Evolutionary conservation across 2,113 vertebrate genomes (phyloP), one percentile per base, ranked within the genome.

Genomic region (Tauraco erythrolophus): DNA sequence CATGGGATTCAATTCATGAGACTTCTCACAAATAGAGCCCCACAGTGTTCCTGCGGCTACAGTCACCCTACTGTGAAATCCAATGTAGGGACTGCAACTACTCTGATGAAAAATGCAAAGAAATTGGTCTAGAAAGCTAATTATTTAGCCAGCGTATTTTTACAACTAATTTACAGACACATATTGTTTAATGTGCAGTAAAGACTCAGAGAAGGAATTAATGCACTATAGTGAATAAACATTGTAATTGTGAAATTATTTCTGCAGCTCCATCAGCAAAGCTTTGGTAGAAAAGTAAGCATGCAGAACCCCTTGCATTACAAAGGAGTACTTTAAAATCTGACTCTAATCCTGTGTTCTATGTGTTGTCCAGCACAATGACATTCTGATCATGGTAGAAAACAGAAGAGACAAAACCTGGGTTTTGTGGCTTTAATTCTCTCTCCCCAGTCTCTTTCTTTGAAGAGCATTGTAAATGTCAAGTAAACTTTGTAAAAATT

Each of bases 1-100:
- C 81, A 35, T 48, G 39, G 77, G 91, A 91, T 95, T 97, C 89
- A 80, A 77, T 95, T 95, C 91, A 78, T 75, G 60, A 92, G 51
- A 60, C 28, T 80, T 39, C 79, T 88, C 82, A 76, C 53, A 89
- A 94, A 89, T 5, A 78, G 74, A 82, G 60, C 43, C 77, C 50
- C 2, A 77, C 35, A n/a, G 85, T 16, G 81, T 61, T 94, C 91
- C 89, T 94, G 85, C 70, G 58, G 51, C 74, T 95, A 64, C 61
- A 92, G 68, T 74, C 62, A 88, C 60, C 89, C 78, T 16, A 90
- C 87, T 92, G 84, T 92, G 95, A 95, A 97, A 92, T 68, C 69
- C 92, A 89, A 2, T 18, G 61, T 17, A 64, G 65, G 72, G 19
- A 58, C 69, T 94, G 62, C 61, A 76, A n/a, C 37, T 28, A 39